A percentile compares a stretch with the other conserved stretches of the same genome.
These are phyloP conservation scores for Eupelmus urozonus DNA, from an alignment of 2,888 invertebrate species.

Conservation along the genomic window DNA sequence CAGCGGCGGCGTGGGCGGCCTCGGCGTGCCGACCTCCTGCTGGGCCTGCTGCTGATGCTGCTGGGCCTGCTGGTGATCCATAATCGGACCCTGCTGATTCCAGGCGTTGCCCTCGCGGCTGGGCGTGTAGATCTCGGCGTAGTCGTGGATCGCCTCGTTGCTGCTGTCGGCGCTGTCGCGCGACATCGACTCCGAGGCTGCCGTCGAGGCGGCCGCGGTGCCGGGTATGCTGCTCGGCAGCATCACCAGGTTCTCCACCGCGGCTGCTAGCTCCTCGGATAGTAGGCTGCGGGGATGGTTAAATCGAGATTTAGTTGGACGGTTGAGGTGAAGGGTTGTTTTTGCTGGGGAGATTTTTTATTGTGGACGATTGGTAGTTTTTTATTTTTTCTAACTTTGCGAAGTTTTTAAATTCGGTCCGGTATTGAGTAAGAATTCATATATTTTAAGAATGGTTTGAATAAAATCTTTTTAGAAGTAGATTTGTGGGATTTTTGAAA, in stretches of 20 bases:
- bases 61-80: background rate
- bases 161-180: constrained; percentile 9
- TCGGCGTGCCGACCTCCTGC: constrained; percentile 70
- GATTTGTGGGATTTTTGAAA: no score
- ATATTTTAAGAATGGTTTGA: no score
- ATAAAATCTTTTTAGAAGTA: no score
- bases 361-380: no score
- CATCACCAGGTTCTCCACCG: constrained; percentile 80
- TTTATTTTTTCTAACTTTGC: no score
- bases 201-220: constrained; percentile 79
- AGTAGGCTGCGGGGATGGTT: no score
- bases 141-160: constrained; percentile 83
- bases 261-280: constrained; percentile 80
- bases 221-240: constrained; percentile 74
- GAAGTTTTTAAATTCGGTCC: no score
- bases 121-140: constrained; percentile 96
- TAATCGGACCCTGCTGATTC: constrained; percentile 77
- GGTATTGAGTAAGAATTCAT: no score
- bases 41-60: background rate
- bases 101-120: constrained; percentile 84
- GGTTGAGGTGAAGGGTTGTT: no score
- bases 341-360: no score
- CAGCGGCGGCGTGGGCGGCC: constrained; percentile 93
- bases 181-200: constrained; percentile 80
- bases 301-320: no score